Evolutionary conservation across 2,888 invertebrate genomes (phyloP).

Genomic region (Penaeus monodon): DNA sequence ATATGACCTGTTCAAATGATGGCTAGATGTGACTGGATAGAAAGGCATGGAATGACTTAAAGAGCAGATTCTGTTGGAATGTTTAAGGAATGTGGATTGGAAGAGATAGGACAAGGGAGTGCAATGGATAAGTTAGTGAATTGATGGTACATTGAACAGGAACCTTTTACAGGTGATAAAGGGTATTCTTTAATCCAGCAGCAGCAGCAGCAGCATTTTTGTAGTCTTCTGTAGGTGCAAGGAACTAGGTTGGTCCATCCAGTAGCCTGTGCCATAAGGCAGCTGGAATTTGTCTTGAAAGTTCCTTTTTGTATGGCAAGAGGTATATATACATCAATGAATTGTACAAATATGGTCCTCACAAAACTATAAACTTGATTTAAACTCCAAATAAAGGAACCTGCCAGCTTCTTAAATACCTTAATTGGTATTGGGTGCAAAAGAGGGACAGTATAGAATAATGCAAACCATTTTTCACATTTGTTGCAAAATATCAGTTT

Average conservation of each 20-base stretch:
- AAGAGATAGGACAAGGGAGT: conserved; percentile 30
- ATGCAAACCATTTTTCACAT: too few relatives aligned
- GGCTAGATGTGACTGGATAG: conserved; percentile 52
- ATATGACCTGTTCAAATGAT: conserved; percentile 39
- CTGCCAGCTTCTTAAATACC: too few relatives aligned
- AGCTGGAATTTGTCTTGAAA: conserved; percentile 29
- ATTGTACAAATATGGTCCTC: too few relatives aligned
- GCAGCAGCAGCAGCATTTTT: conserved; percentile 28
- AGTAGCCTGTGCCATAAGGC: conserved; percentile 14
- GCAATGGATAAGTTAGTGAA: conserved; percentile 36
- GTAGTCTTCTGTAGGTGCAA: conserved; percentile 53
- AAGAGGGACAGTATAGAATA: too few relatives aligned
- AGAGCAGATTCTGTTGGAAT: conserved; percentile 38
- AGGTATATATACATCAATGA: too few relatives aligned
- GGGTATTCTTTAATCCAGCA: conserved; percentile 17
- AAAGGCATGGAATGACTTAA: conserved; percentile 34
- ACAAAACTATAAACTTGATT: too few relatives aligned
- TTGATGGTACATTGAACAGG: conserved; percentile 40
- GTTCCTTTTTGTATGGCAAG: conserved; percentile 7
- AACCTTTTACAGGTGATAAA: conserved; percentile 15
- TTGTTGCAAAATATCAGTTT: too few relatives aligned
- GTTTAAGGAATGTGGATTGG: conserved; percentile 32
- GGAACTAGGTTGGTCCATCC: conserved; percentile 15
- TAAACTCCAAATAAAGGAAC: too few relatives aligned
- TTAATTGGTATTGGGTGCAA: too few relatives aligned